Evolutionary conservation across 2,888 invertebrate genomes (phyloP), one percentile per base, ranked within the genome.

Genomic region (Eustalomyia histrio): DNA sequence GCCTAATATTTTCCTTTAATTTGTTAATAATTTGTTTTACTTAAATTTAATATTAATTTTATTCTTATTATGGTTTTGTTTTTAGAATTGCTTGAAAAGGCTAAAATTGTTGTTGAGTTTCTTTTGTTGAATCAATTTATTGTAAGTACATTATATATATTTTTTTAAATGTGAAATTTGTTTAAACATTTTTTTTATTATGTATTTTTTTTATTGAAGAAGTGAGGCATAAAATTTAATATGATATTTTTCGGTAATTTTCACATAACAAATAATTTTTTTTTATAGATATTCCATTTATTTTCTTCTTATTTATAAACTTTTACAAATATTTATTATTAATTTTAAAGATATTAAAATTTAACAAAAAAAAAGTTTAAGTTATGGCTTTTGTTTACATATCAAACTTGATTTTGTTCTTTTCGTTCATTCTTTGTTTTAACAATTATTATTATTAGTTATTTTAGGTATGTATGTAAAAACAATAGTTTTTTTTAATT

Each of bases 31-130:
- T 29, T 29, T 29, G 7, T 29, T 29, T 29, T 29, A 29, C 29
- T 29, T 29, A 29, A 29, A 71, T 65, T 76, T 72, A 80, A 57
- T 80, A 72, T 83, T 78, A 83, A 82, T 84, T 79, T 74, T 52
- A 79, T 83, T 84, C 84, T 86, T 85, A 79, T 85, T 85, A 84
- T 33, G 35, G n/a, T 61, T 67, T 65, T 78, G 12, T 39, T 83
- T 88, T 87, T 88, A 88, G 88, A 87, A 88, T 87, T 88, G 88
- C 88, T 88, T 88, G 86, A 86, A 87, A 86, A 87, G 88, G 88
- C 87, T 85, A 86, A 88, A 85, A 85, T 83, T 87, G 84, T 86
- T 61, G 69, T 79, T 79, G 63, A 50, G n/a, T 60, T 12, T 50
- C 16, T 35, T 50, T 55, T 67, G 55, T 61, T 68, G 39, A 58